phyloP scores from a whole-genome alignment of 2,888 invertebrate genomes.

The Subacronicta megacephala region DNA sequence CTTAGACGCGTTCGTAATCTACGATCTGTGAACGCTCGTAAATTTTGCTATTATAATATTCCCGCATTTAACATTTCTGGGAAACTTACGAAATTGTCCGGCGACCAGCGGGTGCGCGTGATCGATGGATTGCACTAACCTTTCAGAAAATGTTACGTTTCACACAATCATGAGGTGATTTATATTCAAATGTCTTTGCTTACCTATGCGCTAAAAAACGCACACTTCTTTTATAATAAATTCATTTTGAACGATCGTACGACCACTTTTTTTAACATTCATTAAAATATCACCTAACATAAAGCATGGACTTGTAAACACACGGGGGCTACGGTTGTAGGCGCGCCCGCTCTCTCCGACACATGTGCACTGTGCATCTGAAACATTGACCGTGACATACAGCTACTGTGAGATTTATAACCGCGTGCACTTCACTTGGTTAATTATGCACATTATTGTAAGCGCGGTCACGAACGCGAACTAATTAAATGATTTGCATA shows the following conservation, averaged over 20 bases:
- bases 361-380: background rate
- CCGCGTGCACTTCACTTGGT: background rate
- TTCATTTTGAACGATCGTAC: constrained; percentile 13
- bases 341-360: background rate
- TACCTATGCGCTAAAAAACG: no score
- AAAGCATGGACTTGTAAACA: constrained; percentile 7
- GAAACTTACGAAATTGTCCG: constrained; percentile 22
- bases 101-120: constrained; percentile 3
- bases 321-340: background rate
- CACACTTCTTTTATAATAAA: no score
- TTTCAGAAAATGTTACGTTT: constrained; percentile 8
- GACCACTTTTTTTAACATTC: background rate
- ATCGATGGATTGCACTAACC: constrained; percentile 21
- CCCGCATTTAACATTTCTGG: constrained; percentile 33
- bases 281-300: no score
- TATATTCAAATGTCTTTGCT: constrained; percentile 19
- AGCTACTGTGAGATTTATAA: constrained; percentile 2
- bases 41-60: constrained; percentile 45
- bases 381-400: constrained; percentile 23
- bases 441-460: constrained; percentile 10
- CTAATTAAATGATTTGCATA: constrained; percentile 48
- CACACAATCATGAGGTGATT: constrained; percentile 10
- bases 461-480: constrained; percentile 15
- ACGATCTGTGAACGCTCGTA: constrained; percentile 53
- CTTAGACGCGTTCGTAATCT: constrained; percentile 45